Conservation (phyloP, 2,888 invertebrate genomes). For the Ametastegia equiseti region DNA sequence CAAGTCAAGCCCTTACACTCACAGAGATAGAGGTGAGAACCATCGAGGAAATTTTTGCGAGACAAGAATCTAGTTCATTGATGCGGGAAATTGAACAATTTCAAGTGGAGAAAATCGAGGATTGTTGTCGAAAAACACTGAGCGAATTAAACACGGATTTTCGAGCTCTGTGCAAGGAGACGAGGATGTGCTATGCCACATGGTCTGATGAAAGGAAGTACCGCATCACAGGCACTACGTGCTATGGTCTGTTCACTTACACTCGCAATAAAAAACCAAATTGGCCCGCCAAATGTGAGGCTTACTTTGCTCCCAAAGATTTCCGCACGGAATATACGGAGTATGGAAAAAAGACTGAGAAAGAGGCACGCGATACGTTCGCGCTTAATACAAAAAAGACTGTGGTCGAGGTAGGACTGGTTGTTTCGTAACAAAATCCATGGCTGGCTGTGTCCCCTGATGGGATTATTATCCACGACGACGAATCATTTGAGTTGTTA, state of each 20-base stretch:
- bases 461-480: constrained; percentile 10
- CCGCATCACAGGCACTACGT: constrained; percentile 55
- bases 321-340: constrained; percentile 53
- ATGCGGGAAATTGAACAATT: background rate
- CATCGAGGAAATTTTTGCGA: background rate
- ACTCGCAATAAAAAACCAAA: constrained; percentile 55
- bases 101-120: background rate
- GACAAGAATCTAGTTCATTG: background rate
- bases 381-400: constrained; percentile 12
- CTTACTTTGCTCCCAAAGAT: constrained; percentile 50
- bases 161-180: constrained; percentile 50
- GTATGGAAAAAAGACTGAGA: constrained; percentile 56
- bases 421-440: constrained; percentile 11
- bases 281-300: constrained; percentile 54
- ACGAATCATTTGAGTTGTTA: background rate
- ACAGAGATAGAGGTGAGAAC: background rate
- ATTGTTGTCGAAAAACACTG: constrained; percentile 47
- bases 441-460: constrained; percentile 25
- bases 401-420: background rate
- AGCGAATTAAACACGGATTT: constrained; percentile 38
- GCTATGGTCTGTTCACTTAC: constrained; percentile 58
- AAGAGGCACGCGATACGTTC: constrained; percentile 53
- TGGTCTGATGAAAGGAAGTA: constrained; percentile 53
- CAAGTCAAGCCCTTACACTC: background rate
- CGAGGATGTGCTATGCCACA: constrained; percentile 22